Percentiles rank a stretch among this genome's conserved stretches.
Conservation (phyloP, 2,113 vertebrate species). For the Corapipo altera region DNA sequence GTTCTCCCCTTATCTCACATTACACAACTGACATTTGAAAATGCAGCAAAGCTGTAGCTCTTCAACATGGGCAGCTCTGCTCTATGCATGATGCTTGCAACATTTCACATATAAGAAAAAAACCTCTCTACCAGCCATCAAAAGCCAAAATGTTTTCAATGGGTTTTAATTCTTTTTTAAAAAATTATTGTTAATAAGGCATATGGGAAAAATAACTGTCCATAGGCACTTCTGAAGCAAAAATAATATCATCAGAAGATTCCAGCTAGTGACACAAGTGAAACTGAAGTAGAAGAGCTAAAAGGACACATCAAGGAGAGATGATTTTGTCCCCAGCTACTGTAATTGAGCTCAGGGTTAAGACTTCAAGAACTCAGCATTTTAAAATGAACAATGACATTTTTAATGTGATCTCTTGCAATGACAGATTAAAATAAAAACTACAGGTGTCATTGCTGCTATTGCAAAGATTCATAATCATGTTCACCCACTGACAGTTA, state of each 20-base stretch:
- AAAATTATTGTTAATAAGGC: not conserved
- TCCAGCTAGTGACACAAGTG: not conserved
- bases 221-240: not conserved
- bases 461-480: not conserved
- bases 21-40: slow-evolving; percentile 25
- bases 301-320: not conserved
- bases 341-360: not conserved
- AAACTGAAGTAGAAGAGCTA: not conserved
- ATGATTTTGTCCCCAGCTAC: not conserved
- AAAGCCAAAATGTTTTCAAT: not conserved
- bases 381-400: not conserved
- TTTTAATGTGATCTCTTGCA: not conserved
- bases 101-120: not conserved
- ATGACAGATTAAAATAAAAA: not conserved
- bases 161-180: too few relatives aligned
- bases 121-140: not conserved
- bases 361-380: not conserved
- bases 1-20: not conserved
- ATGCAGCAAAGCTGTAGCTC: not conserved
- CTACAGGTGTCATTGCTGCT: not conserved
- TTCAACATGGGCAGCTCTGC: not conserved
- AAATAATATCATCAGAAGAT: not conserved
- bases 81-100: not conserved
- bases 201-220: not conserved
- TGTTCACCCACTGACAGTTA: not conserved